These are phyloP conservation scores for Rhingia campestris DNA, from an alignment of 2,888 invertebrate species.

Conservation along the genomic window DNA sequence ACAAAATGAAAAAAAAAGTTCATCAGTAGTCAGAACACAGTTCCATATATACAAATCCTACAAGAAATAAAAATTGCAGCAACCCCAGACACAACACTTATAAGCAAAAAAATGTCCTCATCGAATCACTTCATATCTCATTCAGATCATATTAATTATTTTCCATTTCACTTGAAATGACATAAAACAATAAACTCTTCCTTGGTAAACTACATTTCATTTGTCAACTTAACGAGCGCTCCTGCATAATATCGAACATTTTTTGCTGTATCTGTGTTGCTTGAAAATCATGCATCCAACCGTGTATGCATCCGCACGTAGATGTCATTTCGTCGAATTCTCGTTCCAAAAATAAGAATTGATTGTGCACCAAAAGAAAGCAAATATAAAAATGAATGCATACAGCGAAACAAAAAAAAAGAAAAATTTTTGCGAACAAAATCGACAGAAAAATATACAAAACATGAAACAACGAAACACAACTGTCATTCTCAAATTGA, in stretches of 20 bases:
- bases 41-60: no score
- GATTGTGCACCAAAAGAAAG: slow-evolving; percentile 69
- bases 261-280: background rate
- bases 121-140: slow-evolving; percentile 45
- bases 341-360: slow-evolving; percentile 72
- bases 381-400: slow-evolving; percentile 35
- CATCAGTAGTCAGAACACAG: no score
- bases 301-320: slow-evolving; percentile 60
- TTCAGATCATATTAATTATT: slow-evolving; percentile 71
- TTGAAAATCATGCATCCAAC: slow-evolving; percentile 48
- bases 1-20: no score
- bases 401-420: slow-evolving; percentile 15
- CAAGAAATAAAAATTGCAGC: no score
- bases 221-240: slow-evolving; percentile 70
- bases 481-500: slow-evolving; percentile 75
- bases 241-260: slow-evolving; percentile 37
- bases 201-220: slow-evolving; percentile 68
- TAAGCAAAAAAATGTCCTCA: slow-evolving; percentile 11
- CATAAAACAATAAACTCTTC: slow-evolving; percentile 71
- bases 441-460: slow-evolving; percentile 62
- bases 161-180: slow-evolving; percentile 69
- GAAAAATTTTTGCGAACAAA: background rate
- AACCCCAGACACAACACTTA: background rate
- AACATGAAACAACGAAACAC: slow-evolving; percentile 72
- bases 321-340: slow-evolving; percentile 66